Conservation (phyloP, 2,113 vertebrate genomes). For the Rhinoderma darwinii region DNA sequence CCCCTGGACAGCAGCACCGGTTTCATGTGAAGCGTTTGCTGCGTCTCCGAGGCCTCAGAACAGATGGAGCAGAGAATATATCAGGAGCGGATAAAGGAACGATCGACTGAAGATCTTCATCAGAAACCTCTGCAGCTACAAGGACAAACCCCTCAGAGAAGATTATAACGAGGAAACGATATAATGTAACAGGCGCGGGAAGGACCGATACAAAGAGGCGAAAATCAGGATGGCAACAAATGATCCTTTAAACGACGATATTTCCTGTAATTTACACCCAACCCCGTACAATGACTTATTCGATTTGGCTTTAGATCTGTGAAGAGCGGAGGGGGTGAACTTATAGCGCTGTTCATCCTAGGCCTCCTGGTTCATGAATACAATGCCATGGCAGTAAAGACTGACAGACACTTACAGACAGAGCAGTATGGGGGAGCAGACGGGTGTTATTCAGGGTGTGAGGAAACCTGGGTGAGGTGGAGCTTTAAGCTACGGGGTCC, state of each 20-base stretch:
- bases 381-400: background rate
- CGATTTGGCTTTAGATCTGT: no score
- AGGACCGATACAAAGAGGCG: no score
- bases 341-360: no score
- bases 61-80: background rate
- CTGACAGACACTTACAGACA: background rate
- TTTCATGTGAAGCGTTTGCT: background rate
- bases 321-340: no score
- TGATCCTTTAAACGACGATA: background rate
- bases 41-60: background rate
- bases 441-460: no score
- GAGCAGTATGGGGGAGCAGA: background rate
- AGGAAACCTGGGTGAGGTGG: no score
- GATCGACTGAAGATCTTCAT: background rate
- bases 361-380: no score
- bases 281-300: no score
- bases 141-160: background rate
- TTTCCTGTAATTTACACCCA: background rate
- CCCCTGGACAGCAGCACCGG: no score
- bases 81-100: background rate
- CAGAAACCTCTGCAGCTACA: background rate
- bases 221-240: background rate
- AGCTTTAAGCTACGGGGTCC: no score
- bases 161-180: background rate
- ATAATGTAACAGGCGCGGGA: no score